phyloP scores from a whole-genome alignment of 2,113 vertebrate genomes.

The Mormyrus iriodes region DNA sequence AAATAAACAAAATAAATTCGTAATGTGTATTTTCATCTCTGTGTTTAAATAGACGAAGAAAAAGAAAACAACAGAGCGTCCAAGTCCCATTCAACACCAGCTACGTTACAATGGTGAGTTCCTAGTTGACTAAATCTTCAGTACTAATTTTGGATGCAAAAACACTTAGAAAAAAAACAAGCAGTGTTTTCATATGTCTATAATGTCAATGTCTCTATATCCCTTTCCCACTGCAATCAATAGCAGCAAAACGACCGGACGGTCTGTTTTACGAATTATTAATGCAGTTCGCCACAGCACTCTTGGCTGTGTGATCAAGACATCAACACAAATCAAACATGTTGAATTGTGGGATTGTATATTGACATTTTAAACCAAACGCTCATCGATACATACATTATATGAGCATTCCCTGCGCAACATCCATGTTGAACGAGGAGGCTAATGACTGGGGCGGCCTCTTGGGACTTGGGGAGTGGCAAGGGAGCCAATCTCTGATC shows the following conservation, averaged over 20 bases:
- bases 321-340: slow-evolving; percentile 2
- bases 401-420: background rate
- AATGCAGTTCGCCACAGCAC: background rate
- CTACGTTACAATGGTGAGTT: slow-evolving; percentile 92
- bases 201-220: background rate
- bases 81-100: slow-evolving; percentile 95
- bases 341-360: background rate
- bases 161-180: background rate
- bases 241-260: background rate
- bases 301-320: background rate
- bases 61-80: slow-evolving; percentile 97
- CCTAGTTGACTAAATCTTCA: background rate
- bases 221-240: background rate
- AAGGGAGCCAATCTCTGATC: background rate
- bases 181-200: background rate
- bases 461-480: background rate
- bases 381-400: background rate
- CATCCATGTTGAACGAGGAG: background rate
- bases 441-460: background rate
- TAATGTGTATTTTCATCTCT: background rate
- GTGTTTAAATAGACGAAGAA: slow-evolving; percentile 80
- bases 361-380: background rate
- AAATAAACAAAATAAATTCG: background rate
- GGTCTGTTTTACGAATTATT: background rate
- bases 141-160: background rate